Conservation (phyloP, 2,888 invertebrate species). For the Agapetus fuscipes region DNA sequence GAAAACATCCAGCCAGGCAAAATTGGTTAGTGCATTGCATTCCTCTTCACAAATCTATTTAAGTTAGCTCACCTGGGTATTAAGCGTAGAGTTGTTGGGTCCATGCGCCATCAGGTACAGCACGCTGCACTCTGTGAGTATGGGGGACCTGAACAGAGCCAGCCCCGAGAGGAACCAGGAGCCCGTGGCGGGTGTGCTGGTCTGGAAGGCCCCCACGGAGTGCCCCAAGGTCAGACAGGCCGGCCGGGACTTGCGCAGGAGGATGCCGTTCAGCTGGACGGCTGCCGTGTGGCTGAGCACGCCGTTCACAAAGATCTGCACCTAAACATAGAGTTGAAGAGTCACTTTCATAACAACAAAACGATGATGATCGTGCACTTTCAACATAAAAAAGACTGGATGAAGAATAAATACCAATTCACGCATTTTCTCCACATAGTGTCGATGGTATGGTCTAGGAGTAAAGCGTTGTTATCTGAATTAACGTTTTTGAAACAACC, state of each 20-base stretch:
- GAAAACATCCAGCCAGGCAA: no score
- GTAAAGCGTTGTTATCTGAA: no score
- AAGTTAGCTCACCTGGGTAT: constrained; percentile 31
- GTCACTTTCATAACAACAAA: no score
- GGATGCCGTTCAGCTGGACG: constrained; percentile 48
- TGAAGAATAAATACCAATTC: no score
- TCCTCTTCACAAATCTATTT: no score
- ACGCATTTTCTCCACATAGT: no score
- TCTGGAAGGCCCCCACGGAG: constrained; percentile 26
- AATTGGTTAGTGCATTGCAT: no score
- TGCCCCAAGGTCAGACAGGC: constrained; percentile 47
- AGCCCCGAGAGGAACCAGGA: constrained; percentile 45
- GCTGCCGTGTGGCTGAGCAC: constrained; percentile 46
- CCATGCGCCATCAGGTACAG: constrained; percentile 47
- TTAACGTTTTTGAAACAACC: no score
- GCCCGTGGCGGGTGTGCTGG: constrained; percentile 23
- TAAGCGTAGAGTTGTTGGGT: constrained; percentile 38
- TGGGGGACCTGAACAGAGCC: constrained; percentile 47
- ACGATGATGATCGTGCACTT: no score
- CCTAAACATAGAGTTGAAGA: constrained; percentile 31
- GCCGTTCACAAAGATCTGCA: constrained; percentile 50
- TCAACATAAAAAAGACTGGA: no score
- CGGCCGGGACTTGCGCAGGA: constrained; percentile 48
- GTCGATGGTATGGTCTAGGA: no score
- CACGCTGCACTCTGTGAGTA: constrained; percentile 41